These are phyloP conservation scores for Xenops minutus DNA, from an alignment of 2,797 vertebrate genomes.

Conservation along the genomic window DNA sequence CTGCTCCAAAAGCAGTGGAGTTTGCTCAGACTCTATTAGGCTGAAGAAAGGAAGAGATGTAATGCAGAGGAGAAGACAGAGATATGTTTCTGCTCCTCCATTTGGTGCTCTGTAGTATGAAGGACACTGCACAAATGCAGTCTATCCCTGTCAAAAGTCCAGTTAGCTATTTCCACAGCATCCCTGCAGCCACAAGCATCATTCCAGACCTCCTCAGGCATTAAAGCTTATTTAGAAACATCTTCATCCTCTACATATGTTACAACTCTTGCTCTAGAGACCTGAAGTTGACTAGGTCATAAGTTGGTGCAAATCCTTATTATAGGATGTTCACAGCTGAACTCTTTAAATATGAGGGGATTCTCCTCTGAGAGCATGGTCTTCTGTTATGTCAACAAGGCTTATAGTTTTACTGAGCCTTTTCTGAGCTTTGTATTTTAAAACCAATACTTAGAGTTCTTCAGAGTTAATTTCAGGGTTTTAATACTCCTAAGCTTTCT, in stretches of 20 bases:
- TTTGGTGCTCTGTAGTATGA: neutral
- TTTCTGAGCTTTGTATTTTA: slow-evolving; percentile 10
- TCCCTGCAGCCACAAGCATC: neutral
- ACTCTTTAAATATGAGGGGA: neutral
- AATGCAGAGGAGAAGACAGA: neutral
- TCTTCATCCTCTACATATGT: neutral
- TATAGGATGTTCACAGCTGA: neutral
- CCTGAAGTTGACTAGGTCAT: neutral
- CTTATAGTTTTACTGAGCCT: neutral
- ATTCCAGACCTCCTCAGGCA: neutral
- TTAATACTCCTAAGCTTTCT: neutral
- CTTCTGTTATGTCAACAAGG: neutral
- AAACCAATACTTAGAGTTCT: neutral
- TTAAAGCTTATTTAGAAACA: neutral
- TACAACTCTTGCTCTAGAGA: neutral
- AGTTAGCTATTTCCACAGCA: neutral
- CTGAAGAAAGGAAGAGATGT: neutral
- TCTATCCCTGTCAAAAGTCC: neutral
- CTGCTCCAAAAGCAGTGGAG: neutral
- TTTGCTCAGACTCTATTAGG: neutral
- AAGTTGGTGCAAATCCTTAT: neutral
- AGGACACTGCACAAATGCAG: neutral
- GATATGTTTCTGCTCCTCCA: neutral
- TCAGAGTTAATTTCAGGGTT: slow-evolving; percentile 1
- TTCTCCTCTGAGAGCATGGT: neutral